These are phyloP conservation scores for Drosophila diplacantha DNA, from an alignment of 2,888 invertebrate species.

Conservation along the genomic window DNA sequence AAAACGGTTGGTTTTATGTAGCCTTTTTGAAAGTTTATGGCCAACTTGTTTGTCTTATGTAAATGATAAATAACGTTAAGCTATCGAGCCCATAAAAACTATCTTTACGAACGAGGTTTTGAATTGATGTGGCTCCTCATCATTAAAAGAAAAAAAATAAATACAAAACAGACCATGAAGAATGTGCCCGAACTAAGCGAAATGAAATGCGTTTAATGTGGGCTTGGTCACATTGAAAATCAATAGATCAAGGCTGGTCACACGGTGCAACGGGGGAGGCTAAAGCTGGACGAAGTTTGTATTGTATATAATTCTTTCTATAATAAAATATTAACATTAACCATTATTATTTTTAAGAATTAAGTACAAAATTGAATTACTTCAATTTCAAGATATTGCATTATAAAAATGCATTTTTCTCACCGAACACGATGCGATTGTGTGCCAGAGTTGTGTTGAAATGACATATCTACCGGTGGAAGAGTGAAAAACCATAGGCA, in stretches of 20 bases:
- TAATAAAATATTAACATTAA: neutral
- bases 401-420: conserved; percentile 3
- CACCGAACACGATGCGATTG: conserved; percentile 5
- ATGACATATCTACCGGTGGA: conserved; percentile 5
- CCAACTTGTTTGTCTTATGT: conserved; percentile 17
- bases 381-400: neutral
- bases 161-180: neutral
- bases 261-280: no score
- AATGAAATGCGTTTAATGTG: neutral
- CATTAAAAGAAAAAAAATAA: neutral
- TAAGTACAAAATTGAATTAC: neutral
- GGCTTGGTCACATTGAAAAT: neutral
- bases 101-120: conserved; percentile 12
- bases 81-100: conserved; percentile 13
- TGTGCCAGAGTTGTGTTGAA: conserved; percentile 16
- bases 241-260: neutral
- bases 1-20: conserved; percentile 16
- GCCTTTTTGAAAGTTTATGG: conserved; percentile 2
- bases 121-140: neutral
- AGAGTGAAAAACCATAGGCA: conserved; percentile 17
- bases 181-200: neutral
- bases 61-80: conserved; percentile 9
- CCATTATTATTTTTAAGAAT: neutral
- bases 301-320: neutral
- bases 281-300: neutral